A percentile compares a stretch with the other conserved stretches of the same genome.
These are phyloP conservation scores for Hydrozoanthus gracilis DNA, from an alignment of 92 coral and sea anemone genomes.

Conservation along the genomic window DNA sequence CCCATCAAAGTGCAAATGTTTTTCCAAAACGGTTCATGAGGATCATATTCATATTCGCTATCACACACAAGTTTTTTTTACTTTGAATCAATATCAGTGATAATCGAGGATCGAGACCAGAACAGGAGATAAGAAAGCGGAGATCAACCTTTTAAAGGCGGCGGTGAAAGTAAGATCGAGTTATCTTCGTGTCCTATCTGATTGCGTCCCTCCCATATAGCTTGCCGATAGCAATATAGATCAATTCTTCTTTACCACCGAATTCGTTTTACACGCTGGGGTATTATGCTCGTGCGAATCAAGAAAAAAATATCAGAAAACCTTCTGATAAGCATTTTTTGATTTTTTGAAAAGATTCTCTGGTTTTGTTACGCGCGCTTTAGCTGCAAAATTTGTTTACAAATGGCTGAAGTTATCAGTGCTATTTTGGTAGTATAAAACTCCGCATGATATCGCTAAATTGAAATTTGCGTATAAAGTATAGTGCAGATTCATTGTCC, in stretches of 20 bases:
- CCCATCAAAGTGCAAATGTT: too few species aligned
- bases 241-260: background rate
- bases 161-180: background rate
- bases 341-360: background rate
- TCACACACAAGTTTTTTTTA: background rate
- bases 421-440: too few species aligned
- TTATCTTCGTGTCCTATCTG: background rate
- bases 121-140: constrained; percentile 1
- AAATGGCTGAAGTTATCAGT: too few species aligned
- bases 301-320: background rate
- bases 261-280: background rate
- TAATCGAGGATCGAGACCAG: background rate
- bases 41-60: background rate
- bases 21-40: too few species aligned
- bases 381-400: too few species aligned
- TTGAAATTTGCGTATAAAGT: too few species aligned
- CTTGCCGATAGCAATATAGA: constrained; percentile 14
- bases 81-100: background rate
- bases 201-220: background rate
- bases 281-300: background rate
- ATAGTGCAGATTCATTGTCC: too few species aligned
- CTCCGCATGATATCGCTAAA: too few species aligned
- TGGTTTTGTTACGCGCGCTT: background rate
- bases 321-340: background rate
- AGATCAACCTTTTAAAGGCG: background rate